Conservation (phyloP, 2,888 invertebrate species). For the Synergus itoensis region DNA sequence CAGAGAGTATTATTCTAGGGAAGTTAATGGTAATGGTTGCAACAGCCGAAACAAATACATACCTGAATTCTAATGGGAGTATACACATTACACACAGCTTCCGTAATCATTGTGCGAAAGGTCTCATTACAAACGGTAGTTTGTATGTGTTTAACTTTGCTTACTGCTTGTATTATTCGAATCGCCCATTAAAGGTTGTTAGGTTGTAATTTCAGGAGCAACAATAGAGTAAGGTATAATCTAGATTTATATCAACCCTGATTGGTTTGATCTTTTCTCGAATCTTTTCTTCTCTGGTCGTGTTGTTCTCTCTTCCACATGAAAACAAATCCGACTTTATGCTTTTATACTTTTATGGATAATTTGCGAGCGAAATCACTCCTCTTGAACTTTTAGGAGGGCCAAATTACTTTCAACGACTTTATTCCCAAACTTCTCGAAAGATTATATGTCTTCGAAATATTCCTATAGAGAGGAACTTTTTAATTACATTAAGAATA, state of each 20-base stretch:
- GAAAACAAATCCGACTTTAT: not conserved
- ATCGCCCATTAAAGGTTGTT: slow-evolving; percentile 5
- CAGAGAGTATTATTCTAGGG: not conserved
- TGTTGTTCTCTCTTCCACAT: not conserved
- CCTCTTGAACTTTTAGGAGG: not conserved
- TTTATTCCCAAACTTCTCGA: not conserved
- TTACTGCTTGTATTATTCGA: slow-evolving; percentile 20
- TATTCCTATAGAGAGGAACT: no score
- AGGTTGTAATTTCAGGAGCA: not conserved
- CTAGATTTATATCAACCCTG: slow-evolving; percentile 3
- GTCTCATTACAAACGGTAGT: slow-evolving; percentile 12
- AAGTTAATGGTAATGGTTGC: slow-evolving; percentile 23
- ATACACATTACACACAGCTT: not conserved
- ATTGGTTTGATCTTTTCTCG: not conserved
- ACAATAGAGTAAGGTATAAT: not conserved
- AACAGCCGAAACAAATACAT: slow-evolving; percentile 6
- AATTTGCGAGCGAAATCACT: not conserved
- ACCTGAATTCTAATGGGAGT: slow-evolving; percentile 23
- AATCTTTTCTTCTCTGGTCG: not conserved
- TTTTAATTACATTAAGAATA: no score
- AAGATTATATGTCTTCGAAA: not conserved
- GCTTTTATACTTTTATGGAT: not conserved
- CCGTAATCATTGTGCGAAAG: slow-evolving; percentile 22
- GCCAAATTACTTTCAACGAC: slow-evolving; percentile 14
- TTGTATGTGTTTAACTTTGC: slow-evolving; percentile 31